These are phyloP conservation scores for Drosophila melanica DNA, from an alignment of 1,140 invertebrate genomes.

Conservation along the genomic window DNA sequence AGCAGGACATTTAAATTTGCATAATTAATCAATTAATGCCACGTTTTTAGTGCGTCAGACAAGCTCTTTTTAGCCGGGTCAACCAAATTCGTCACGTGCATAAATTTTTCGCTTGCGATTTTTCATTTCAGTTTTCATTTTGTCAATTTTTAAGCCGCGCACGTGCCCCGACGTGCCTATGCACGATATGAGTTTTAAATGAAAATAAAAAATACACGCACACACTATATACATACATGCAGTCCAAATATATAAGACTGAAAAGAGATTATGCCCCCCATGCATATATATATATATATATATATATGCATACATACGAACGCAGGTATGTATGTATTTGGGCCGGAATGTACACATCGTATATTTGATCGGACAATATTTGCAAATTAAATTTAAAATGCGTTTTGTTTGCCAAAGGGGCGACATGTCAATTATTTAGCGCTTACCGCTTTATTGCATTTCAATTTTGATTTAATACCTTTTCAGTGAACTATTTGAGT, in stretches of 20 bases:
- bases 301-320: neutral
- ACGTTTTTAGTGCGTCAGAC: constrained; percentile 45
- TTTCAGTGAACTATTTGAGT: constrained; percentile 46
- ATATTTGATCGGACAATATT: constrained; percentile 45
- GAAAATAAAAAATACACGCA: constrained; percentile 15
- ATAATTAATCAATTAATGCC: constrained; percentile 80
- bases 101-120: constrained; percentile 62
- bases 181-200: constrained; percentile 52
- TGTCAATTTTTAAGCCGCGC: constrained; percentile 69
- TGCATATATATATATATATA: neutral
- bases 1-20: constrained; percentile 60
- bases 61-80: constrained; percentile 26
- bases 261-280: constrained; percentile 19
- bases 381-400: constrained; percentile 66
- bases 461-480: constrained; percentile 62
- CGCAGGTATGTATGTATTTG: neutral
- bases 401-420: constrained; percentile 64
- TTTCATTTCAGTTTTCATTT: constrained; percentile 55
- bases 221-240: neutral
- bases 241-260: constrained; percentile 8
- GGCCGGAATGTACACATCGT: constrained; percentile 9
- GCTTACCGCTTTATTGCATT: constrained; percentile 70
- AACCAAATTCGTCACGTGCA: constrained; percentile 63
- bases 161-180: constrained; percentile 66
- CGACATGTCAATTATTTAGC: constrained; percentile 76